phyloP scores from a whole-genome alignment of 2,797 vertebrate genomes.

The Poeciliopsis gracilis region DNA sequence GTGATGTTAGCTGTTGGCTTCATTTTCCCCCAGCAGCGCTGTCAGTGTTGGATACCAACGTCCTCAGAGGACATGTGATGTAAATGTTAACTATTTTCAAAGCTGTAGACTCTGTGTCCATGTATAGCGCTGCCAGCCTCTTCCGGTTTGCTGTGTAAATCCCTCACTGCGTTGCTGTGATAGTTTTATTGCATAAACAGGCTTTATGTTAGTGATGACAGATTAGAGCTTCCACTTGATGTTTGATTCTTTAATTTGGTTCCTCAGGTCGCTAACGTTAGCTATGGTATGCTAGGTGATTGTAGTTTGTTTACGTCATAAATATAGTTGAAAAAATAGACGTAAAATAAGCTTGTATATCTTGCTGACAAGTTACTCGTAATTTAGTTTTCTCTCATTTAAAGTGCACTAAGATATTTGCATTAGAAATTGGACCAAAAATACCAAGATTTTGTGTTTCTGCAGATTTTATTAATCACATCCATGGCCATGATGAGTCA shows the following conservation, averaged over 20 bases:
- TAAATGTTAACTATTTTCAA: not conserved
- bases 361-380: no score
- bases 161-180: constrained; percentile 20
- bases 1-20: not conserved
- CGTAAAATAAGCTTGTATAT: no score
- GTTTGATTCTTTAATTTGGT: constrained; percentile 10
- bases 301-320: no score
- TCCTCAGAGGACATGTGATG: not conserved
- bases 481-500: no score
- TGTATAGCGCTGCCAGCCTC: constrained; percentile 28
- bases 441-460: no score
- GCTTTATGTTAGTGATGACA: constrained; percentile 14
- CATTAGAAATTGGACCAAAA: no score
- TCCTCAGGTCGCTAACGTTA: not conserved
- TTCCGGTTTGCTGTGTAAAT: constrained; percentile 46
- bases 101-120: constrained; percentile 15
- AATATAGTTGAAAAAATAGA: no score
- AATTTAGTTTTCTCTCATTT: no score
- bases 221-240: constrained; percentile 14
- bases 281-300: no score
- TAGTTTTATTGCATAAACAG: constrained; percentile 20
- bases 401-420: no score
- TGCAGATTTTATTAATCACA: no score
- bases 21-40: not conserved
- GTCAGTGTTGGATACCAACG: not conserved